Percentiles rank a stretch among this genome's conserved stretches.
These are phyloP conservation scores for Melanchra persicariae DNA, from an alignment of 2,888 invertebrate species.

Conservation along the genomic window DNA sequence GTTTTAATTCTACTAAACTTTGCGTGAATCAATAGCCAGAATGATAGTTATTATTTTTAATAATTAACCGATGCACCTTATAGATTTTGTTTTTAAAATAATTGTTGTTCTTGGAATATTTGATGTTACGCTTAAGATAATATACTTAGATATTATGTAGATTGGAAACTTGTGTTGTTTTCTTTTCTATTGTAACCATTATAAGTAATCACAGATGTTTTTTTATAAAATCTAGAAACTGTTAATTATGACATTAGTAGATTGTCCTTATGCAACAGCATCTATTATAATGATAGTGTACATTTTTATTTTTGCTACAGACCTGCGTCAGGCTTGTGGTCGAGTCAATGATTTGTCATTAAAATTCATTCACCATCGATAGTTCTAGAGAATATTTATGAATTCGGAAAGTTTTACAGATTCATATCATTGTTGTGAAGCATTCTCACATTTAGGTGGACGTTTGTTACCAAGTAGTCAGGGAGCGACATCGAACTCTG, in stretches of 20 bases:
- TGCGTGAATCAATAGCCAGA: too few species aligned
- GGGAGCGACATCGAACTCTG: slow-evolving; percentile 15
- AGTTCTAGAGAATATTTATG: slow-evolving; percentile 50
- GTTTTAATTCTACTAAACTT: too few species aligned
- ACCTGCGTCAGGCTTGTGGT: slow-evolving; percentile 20
- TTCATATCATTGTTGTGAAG: slow-evolving; percentile 28
- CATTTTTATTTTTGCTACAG: background rate
- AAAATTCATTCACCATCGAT: slow-evolving; percentile 42
- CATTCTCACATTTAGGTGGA: slow-evolving; percentile 25
- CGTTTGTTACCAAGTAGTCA: slow-evolving; percentile 9
- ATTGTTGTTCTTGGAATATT: background rate
- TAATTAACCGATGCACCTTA: too few species aligned
- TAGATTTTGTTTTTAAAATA: background rate
- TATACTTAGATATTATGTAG: background rate
- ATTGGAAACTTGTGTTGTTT: background rate
- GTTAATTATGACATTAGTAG: background rate
- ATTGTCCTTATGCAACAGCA: slow-evolving; percentile 2
- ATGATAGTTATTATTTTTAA: too few species aligned
- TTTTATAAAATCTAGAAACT: background rate
- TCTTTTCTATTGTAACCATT: background rate
- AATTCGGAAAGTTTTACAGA: slow-evolving; percentile 20
- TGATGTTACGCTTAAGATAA: background rate
- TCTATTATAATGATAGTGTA: background rate
- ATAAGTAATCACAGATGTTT: background rate
- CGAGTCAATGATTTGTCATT: slow-evolving; percentile 33